Conservation (phyloP, 1,140 invertebrate genomes). For the Prorops nasuta region DNA sequence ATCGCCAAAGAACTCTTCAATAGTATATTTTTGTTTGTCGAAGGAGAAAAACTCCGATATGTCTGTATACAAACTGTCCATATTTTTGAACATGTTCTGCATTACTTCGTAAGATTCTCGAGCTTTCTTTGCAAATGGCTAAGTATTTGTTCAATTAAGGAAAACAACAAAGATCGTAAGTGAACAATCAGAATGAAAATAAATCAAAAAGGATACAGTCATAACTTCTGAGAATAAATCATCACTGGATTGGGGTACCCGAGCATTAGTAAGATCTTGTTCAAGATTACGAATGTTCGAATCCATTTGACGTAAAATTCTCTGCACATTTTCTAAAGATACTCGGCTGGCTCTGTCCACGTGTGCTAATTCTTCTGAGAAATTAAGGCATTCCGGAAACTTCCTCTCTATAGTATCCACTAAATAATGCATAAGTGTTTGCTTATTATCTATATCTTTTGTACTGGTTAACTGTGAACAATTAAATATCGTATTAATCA, state of each 20-base stretch:
- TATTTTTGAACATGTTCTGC: slow-evolving; percentile 91
- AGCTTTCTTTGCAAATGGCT: slow-evolving; percentile 77
- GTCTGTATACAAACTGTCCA: slow-evolving; percentile 82
- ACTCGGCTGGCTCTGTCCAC: slow-evolving; percentile 80
- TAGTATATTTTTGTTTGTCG: slow-evolving; percentile 88
- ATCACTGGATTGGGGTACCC: slow-evolving; percentile 71
- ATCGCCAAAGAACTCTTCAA: slow-evolving; percentile 96
- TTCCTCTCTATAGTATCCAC: slow-evolving; percentile 86
- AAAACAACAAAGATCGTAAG: too few species aligned
- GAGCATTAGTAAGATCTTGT: slow-evolving; percentile 81
- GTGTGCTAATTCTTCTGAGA: slow-evolving; percentile 85
- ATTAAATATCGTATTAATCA: too few species aligned
- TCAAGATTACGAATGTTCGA: slow-evolving; percentile 82
- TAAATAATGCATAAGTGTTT: slow-evolving; percentile 90
- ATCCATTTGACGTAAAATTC: slow-evolving; percentile 84
- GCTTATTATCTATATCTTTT: slow-evolving; percentile 91
- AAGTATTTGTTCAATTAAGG: too few species aligned
- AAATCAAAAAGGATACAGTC: slow-evolving; percentile 72
- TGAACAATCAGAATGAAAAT: too few species aligned
- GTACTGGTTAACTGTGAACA: slow-evolving; percentile 86
- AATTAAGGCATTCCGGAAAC: slow-evolving; percentile 80
- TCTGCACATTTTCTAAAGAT: slow-evolving; percentile 82
- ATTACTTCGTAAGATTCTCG: slow-evolving; percentile 83
- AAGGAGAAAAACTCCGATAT: slow-evolving; percentile 91
- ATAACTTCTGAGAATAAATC: slow-evolving; percentile 84